Conservation (phyloP, 2,888 invertebrate genomes). For the Cremastinae sp. region DNA sequence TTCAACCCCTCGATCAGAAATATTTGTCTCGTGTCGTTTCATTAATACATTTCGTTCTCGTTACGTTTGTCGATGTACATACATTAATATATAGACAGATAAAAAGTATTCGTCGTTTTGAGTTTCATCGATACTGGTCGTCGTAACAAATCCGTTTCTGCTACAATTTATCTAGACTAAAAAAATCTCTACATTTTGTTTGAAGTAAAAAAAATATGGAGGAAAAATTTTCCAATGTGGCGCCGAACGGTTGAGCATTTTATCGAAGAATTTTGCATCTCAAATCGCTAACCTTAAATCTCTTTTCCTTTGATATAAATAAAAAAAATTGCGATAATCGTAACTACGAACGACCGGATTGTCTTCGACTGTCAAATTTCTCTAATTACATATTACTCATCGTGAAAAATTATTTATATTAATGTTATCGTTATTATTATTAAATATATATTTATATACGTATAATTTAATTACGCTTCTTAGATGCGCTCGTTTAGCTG, state of each 20-base stretch:
- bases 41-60: slow-evolving; percentile 34
- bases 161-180: background rate
- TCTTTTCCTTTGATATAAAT: slow-evolving; percentile 59
- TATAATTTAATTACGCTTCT: slow-evolving; percentile 53
- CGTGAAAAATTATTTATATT: slow-evolving; percentile 53
- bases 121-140: slow-evolving; percentile 1
- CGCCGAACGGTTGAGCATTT: slow-evolving; percentile 4
- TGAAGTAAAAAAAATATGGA: background rate
- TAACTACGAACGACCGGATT: slow-evolving; percentile 55
- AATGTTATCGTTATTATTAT: slow-evolving; percentile 24
- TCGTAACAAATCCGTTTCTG: slow-evolving; percentile 6
- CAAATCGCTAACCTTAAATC: slow-evolving; percentile 57
- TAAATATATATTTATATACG: slow-evolving; percentile 41
- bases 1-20: slow-evolving; percentile 66
- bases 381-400: slow-evolving; percentile 50
- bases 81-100: slow-evolving; percentile 30
- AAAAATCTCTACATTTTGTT: background rate
- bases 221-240: background rate
- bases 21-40: slow-evolving; percentile 51
- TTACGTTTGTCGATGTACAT: slow-evolving; percentile 65
- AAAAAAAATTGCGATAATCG: slow-evolving; percentile 63
- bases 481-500: slow-evolving; percentile 37
- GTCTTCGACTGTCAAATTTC: slow-evolving; percentile 49
- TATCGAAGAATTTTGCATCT: slow-evolving; percentile 2
- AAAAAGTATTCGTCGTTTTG: slow-evolving; percentile 12